Conservation (phyloP, 2,888 invertebrate genomes). For the Eilema sororculum region DNA sequence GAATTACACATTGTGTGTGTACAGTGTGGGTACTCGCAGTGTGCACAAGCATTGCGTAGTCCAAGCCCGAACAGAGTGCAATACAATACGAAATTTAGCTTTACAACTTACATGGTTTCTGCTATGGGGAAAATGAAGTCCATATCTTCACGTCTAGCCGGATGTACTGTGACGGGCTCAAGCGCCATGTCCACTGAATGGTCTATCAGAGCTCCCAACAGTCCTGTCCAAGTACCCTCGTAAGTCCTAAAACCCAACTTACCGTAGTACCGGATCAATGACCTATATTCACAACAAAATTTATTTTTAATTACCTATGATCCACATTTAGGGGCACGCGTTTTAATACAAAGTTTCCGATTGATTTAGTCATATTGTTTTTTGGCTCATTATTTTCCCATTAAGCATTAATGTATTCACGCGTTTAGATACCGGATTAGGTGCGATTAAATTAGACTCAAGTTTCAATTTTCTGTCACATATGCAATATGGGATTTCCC, state of each 20-base stretch:
- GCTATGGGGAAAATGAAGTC: slow-evolving; percentile 88
- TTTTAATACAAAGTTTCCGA: background rate
- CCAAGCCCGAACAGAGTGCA: too few relatives aligned
- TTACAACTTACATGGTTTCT: slow-evolving; percentile 85
- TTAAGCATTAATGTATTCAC: background rate
- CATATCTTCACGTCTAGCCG: slow-evolving; percentile 85
- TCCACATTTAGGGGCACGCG: background rate
- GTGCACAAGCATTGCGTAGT: too few relatives aligned
- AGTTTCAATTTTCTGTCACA: background rate
- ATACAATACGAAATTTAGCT: background rate
- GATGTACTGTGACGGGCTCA: slow-evolving; percentile 86
- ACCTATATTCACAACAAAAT: slow-evolving; percentile 48
- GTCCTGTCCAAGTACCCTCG: slow-evolving; percentile 88
- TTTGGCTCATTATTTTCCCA: background rate
- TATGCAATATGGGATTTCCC: background rate
- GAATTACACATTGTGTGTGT: too few relatives aligned
- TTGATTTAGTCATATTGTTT: background rate
- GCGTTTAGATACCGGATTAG: background rate
- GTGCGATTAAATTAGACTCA: background rate
- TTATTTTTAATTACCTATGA: background rate
- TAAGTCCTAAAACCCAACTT: slow-evolving; percentile 80
- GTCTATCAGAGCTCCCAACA: slow-evolving; percentile 86
- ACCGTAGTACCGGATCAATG: slow-evolving; percentile 67
- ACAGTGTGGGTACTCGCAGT: too few relatives aligned
- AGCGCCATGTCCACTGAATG: slow-evolving; percentile 87